Evolutionary conservation across 2,113 vertebrate genomes (phyloP).

Genomic region (Triplophysa siluroides): DNA sequence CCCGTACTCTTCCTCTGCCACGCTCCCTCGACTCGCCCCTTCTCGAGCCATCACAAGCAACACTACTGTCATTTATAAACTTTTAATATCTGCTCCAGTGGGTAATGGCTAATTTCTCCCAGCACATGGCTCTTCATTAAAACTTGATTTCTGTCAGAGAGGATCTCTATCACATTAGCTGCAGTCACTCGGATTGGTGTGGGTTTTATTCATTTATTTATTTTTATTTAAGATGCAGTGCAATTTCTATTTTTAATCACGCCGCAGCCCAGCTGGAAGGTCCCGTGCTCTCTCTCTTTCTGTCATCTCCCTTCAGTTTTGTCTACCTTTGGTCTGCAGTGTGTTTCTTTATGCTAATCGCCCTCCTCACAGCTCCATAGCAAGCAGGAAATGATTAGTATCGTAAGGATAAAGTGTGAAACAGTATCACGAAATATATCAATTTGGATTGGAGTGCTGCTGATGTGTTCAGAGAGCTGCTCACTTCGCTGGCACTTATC

Average conservation of each 20-base stretch:
- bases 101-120: slow-evolving; percentile 74
- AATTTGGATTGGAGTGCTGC: slow-evolving; percentile 55
- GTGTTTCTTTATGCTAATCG: slow-evolving; percentile 12
- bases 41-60: slow-evolving; percentile 62
- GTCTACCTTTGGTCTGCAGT: not conserved
- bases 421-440: slow-evolving; percentile 55
- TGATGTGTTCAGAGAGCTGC: slow-evolving; percentile 60
- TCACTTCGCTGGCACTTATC: slow-evolving; percentile 52
- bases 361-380: slow-evolving; percentile 36
- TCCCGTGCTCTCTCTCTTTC: not conserved
- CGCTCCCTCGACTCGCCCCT: slow-evolving; percentile 60
- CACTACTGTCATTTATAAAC: slow-evolving; percentile 74
- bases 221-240: slow-evolving; percentile 56
- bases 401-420: slow-evolving; percentile 49
- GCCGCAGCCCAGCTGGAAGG: slow-evolving; percentile 43
- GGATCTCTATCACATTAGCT: slow-evolving; percentile 84
- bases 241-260: slow-evolving; percentile 61
- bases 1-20: slow-evolving; percentile 31
- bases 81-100: slow-evolving; percentile 71
- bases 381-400: slow-evolving; percentile 53
- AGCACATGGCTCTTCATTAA: slow-evolving; percentile 85
- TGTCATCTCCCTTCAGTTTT: not conserved
- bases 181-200: slow-evolving; percentile 75
- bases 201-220: slow-evolving; percentile 55
- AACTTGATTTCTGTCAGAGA: slow-evolving; percentile 89